phyloP scores from a whole-genome alignment of 2,888 invertebrate species.

The Pterostichus niger region DNA sequence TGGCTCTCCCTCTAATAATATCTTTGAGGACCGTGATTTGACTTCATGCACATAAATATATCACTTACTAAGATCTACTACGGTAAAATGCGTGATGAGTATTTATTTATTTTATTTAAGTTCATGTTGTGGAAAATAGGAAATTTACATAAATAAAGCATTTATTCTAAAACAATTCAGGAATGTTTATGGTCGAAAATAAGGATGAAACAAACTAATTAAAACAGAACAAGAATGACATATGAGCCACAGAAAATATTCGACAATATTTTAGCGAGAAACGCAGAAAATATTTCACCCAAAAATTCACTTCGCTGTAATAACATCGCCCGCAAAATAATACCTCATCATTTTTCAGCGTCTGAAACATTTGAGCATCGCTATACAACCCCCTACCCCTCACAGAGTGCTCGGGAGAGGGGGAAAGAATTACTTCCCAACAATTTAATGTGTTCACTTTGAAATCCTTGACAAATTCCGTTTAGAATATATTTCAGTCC shows the following conservation, averaged over 20 bases:
- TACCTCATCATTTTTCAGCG: conserved; percentile 48
- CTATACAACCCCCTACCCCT: conserved; percentile 2
- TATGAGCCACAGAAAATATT: neutral
- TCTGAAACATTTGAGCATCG: conserved; percentile 34
- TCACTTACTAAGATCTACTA: too few species aligned
- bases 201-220: too few species aligned
- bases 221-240: too few species aligned
- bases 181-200: too few species aligned
- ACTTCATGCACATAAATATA: too few species aligned
- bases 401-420: neutral
- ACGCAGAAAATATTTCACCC: conserved; percentile 19
- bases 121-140: too few species aligned
- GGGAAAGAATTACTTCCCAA: conserved; percentile 57
- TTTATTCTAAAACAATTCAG: too few species aligned
- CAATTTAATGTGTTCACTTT: conserved; percentile 62
- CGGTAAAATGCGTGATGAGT: too few species aligned
- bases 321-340: conserved; percentile 17
- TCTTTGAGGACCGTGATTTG: too few species aligned
- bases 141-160: too few species aligned
- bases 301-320: conserved; percentile 14
- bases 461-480: conserved; percentile 63
- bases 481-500: conserved; percentile 48
- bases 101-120: too few species aligned
- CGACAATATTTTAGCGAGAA: conserved; percentile 4
- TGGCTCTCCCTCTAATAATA: too few species aligned